Evolutionary conservation across 2,797 vertebrate genomes (phyloP), one percentile per base, ranked within the genome.

Genomic region (Acrossocheilus wenchowensis): DNA sequence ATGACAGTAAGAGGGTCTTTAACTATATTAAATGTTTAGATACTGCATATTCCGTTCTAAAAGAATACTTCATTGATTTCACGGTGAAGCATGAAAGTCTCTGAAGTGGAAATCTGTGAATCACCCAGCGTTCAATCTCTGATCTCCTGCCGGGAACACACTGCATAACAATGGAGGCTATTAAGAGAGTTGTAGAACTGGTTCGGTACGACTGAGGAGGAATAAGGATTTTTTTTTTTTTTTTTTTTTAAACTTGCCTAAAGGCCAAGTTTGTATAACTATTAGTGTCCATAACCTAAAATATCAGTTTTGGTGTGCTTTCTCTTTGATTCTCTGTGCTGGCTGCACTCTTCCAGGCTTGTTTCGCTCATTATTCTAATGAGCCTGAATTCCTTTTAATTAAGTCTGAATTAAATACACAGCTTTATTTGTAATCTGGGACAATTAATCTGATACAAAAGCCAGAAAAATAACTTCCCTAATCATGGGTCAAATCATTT

Each of bases 71-170:
- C 21, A 82, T 15, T 78, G 62, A 69, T 78, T 52, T 78, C 34
- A 84, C 39, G 57, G 45, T 52, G 14, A 68, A 75, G 45, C 60
- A 39, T 52, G 73, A 68, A 78, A 30, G 10, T 52, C 74, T 84
- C 10, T 43, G 48, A 84, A 69, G 83, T 69, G 48, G 19, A 77
- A 84, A 69, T 71, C 10, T 78, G 36, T 43, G 23, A 79, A 71
- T n/a, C 48, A 41, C 5, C 10, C 26, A 34, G 6, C 34, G 8
- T 78, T 84, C 15, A 54, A 41, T 79, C 74, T 23, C 34, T 54
- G 74, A 78, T 57, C 23, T 57, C 75, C 66, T 72, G 50, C 50
- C 3, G 36, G 21, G 36, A 85, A 71, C 66, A 60, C 12, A 1
- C 9, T 0, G 17, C 48, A 36, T 57, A 21, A 79, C 36, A 85